Evolutionary conservation across 2,797 vertebrate species (phyloP).

Genomic region (Glyptemys insculpta): DNA sequence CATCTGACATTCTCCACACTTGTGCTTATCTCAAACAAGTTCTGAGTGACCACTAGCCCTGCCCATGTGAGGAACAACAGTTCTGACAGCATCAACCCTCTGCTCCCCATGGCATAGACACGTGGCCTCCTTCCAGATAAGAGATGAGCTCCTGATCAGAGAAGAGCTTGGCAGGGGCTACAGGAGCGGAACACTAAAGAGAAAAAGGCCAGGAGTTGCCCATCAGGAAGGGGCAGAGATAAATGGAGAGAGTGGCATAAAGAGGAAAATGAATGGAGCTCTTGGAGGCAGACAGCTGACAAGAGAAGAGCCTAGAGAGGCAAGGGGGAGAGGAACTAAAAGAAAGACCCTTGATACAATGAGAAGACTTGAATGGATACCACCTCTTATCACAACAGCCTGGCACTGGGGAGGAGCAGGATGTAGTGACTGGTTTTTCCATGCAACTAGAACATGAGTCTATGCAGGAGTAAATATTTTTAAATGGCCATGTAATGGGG

Average conservation of each 20-base stretch:
- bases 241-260: neutral
- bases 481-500: neutral
- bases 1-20: neutral
- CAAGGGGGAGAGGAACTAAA: neutral
- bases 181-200: neutral
- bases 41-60: neutral
- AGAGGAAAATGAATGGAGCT: neutral
- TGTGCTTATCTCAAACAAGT: neutral
- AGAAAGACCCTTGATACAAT: neutral
- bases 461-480: neutral
- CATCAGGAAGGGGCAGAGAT: neutral
- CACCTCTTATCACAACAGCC: neutral
- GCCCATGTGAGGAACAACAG: neutral
- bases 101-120: neutral
- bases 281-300: neutral
- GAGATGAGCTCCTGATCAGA: neutral
- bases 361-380: neutral
- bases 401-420: neutral
- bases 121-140: neutral
- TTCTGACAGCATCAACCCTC: neutral
- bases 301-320: neutral
- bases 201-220: neutral
- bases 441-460: neutral
- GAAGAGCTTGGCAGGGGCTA: neutral
- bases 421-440: neutral